Evolutionary conservation across 2,888 invertebrate species (phyloP), one percentile per base, ranked within the genome.

Genomic region (Acrobasis repandana): DNA sequence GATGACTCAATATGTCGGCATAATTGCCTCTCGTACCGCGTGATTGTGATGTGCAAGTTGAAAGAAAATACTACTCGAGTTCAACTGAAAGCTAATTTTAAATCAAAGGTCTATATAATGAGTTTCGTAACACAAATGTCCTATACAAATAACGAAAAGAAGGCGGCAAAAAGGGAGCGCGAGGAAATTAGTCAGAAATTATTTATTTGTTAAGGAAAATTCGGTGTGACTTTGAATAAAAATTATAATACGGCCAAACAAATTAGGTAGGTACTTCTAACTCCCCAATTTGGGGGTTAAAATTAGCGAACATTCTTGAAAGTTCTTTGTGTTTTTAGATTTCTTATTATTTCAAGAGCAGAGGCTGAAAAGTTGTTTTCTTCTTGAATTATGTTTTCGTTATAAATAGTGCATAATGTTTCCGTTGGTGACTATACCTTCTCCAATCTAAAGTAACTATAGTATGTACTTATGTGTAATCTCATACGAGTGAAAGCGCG

Each of bases 1-100:
- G 72, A 75, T 76, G 75, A 84, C 75, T 83, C 85, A 83, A 85
- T 86, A 83, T 77, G 80, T 76, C 78, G 75, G 74, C 74, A 80
- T 86, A 86, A 88, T 90, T 86, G 83, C 80, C 83, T 77, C 81
- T 85, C 74, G 71, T 78, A 68, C 73, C 69, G 66, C 70, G 72
- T 70, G 69, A 70, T 71, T 68, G 67, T 72, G 69, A 74, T 67
- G 69, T 14, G 10, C 1, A 33, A 3, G 71, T 66, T 72, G 70
- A 71, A 77, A 83, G 80, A 80, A 79, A 80, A 77, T 74, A 70
- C 71, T 72, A 74, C 69, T 74, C 71, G 72, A 71, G 70, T 74
- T 75, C 74, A 74, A 67, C 74, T 71, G 68, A 65, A 70, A 70
- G 66, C 66, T 66, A 70, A 75, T 75, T 77, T 75, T 75, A 67